A percentile compares a stretch with the other conserved stretches of the same genome.
Conservation (phyloP, 53 echinoderm and acorn worm genomes). For the Actinopyga echinites region DNA sequence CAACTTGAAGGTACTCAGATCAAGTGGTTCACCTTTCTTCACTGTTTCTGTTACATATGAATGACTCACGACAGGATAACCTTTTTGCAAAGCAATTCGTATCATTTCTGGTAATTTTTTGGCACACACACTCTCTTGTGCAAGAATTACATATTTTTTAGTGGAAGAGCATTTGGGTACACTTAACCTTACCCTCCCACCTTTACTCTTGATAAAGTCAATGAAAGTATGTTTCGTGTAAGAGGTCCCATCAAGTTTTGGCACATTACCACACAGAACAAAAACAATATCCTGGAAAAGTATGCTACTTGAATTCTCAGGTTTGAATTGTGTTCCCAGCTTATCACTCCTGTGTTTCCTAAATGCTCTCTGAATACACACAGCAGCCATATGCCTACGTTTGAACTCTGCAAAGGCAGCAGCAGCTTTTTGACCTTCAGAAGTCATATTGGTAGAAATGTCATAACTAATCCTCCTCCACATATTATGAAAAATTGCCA, state of each 20-base stretch:
- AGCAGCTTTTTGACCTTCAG: background rate
- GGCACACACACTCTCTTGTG: no score
- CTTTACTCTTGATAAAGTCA: background rate
- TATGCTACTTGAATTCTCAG: background rate
- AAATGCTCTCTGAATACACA: background rate
- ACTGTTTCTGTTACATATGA: background rate
- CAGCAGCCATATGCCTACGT: constrained; percentile 1
- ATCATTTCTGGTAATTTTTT: background rate
- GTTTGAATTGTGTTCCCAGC: background rate
- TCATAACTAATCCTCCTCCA: background rate
- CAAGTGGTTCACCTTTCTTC: background rate
- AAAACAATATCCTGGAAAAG: background rate
- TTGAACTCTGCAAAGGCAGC: background rate
- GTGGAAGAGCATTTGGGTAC: background rate
- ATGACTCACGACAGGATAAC: background rate
- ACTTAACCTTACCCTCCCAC: background rate
- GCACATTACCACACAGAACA: background rate
- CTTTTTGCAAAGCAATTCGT: background rate
- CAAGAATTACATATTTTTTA: no score
- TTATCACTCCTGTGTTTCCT: background rate
- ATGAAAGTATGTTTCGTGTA: background rate
- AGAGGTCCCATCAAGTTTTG: background rate
- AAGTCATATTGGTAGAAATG: background rate
- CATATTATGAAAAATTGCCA: background rate
- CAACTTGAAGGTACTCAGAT: background rate